Base-by-base conservation (phyloP, 2,888 invertebrate species). In the Latrodectus hesperus region DNA sequence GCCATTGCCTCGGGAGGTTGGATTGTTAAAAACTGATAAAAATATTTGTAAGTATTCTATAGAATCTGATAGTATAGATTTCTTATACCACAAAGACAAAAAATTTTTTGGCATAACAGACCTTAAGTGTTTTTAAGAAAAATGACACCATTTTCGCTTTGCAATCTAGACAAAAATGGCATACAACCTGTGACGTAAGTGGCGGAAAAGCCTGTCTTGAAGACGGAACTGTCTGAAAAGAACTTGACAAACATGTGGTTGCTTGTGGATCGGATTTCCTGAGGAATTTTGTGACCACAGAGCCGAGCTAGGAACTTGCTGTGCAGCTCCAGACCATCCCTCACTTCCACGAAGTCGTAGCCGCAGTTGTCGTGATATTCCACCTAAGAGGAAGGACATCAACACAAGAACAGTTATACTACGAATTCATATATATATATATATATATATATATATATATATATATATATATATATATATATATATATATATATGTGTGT, bases 341-440 rank as follows among this genome's bases (percentile, higher is more conserved):
- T 94, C 0, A 99, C 95, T 92, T 99, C 98, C n/a, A 99, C 96
- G 92, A 96, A 98, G 92, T 99, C 99, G 92, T 99, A 99, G 17
- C 98, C 97, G 92, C 99, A 99, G 90, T 96, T 97, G 92, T 99
- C 99, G 92, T 99, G 99, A 93, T 98, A 98, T 93, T 99, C 99
- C 89, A 99, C 96, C 94, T 85, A 51, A 3, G 11, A 12, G 16
- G 16, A 9, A 71, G 5, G 12, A 9, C 6, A 38, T 38, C 38
- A 38, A 38, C 4, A 38, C 6, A 38, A 38, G 38, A 38, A 38
- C 4, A 38, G 38, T 38, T 38, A 38, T 38, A 4, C 5, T 38
- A 4, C 5, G 38, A 38, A 38, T 22, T 1, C 1, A 22, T 22
- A 22, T 22, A 22, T 22, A 22, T 22, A 22, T 22, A 22, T 22